Evolutionary conservation across 1,140 invertebrate genomes (phyloP).

Genomic region (Hyphantria cunea): DNA sequence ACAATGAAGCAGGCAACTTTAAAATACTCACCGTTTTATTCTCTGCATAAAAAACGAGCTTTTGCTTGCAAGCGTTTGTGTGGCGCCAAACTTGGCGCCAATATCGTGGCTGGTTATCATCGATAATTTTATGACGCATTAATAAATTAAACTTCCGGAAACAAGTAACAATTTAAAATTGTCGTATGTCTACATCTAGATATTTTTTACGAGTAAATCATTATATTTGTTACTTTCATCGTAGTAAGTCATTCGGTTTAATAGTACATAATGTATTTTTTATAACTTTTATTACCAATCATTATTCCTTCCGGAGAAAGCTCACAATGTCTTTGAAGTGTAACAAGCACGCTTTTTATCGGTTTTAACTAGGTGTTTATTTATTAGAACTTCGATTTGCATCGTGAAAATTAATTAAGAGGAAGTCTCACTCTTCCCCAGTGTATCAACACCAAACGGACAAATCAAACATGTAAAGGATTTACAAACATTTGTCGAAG

Average conservation of each 20-base stretch:
- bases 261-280: neutral
- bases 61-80: constrained; percentile 17
- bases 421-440: too few species aligned
- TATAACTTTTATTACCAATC: neutral
- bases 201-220: too few species aligned
- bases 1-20: constrained; percentile 21
- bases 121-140: too few species aligned
- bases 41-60: constrained; percentile 25
- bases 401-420: too few species aligned
- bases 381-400: too few species aligned
- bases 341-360: neutral
- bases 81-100: constrained; percentile 22
- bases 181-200: too few species aligned
- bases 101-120: neutral
- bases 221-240: neutral
- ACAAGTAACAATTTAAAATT: neutral
- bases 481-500: constrained; percentile 18
- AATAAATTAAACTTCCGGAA: too few species aligned
- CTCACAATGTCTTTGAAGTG: neutral
- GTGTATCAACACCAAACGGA: neutral
- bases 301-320: constrained; percentile 1
- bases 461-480: constrained; percentile 24
- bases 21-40: constrained; percentile 30
- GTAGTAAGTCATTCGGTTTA: neutral
- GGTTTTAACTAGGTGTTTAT: too few species aligned